Conservation (phyloP, 1,140 invertebrate species). For the Condylostylus longicornis region DNA sequence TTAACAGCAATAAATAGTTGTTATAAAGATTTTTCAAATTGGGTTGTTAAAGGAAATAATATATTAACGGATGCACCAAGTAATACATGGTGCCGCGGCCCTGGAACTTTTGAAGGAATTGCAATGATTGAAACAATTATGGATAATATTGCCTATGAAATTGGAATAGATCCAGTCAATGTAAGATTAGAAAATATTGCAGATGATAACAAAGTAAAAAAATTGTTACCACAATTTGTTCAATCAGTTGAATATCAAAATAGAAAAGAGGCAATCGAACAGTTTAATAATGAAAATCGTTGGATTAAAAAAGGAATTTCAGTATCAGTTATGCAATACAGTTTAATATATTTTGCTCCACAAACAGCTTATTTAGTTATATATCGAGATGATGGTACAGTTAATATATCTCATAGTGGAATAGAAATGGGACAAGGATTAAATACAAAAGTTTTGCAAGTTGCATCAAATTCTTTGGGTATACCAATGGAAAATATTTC, state of each 20-base stretch:
- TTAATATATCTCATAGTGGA: conserved; percentile 58
- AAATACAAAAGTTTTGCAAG: conserved; percentile 56
- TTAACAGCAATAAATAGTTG: conserved; percentile 38
- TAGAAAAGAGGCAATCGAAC: conserved; percentile 37
- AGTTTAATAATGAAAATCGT: conserved; percentile 52
- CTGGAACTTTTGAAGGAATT: conserved; percentile 47
- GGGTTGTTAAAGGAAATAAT: conserved; percentile 36
- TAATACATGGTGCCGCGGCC: conserved; percentile 44
- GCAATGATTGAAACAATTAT: conserved; percentile 61
- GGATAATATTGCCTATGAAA: conserved; percentile 57
- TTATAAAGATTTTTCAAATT: conserved; percentile 39
- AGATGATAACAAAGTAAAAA: conserved; percentile 31
- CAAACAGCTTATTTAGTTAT: conserved; percentile 52
- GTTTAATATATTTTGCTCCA: conserved; percentile 39
- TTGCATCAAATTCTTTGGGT: conserved; percentile 54
- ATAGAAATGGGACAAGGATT: conserved; percentile 80
- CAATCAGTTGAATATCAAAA: conserved; percentile 38
- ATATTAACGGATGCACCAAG: conserved; percentile 44
- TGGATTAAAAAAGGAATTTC: conserved; percentile 64
- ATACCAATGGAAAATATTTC: conserved; percentile 52
- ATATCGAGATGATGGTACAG: conserved; percentile 59
- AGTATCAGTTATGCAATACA: conserved; percentile 50
- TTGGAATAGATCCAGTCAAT: conserved; percentile 51
- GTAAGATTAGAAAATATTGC: conserved; percentile 47
- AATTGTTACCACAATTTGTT: conserved; percentile 25